These are phyloP conservation scores for Numenius arquata DNA, from an alignment of 2,113 vertebrate genomes.

Conservation along the genomic window DNA sequence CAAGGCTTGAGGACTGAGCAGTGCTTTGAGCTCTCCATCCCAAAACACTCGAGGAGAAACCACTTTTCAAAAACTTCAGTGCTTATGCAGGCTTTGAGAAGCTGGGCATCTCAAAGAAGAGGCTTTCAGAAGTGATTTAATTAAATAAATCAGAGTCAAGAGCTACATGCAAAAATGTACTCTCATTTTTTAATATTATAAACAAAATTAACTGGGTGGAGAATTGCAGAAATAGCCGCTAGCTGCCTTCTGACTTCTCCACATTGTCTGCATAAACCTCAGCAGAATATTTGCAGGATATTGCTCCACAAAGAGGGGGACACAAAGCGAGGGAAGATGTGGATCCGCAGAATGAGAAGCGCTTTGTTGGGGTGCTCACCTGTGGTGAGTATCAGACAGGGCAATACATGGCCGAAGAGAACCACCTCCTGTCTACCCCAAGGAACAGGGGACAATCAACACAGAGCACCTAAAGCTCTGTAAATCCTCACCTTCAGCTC, in stretches of 20 bases:
- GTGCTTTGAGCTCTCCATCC: neutral
- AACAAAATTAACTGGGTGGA: neutral
- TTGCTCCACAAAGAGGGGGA: neutral
- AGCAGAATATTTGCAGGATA: neutral
- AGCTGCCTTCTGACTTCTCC: neutral
- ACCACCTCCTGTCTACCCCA: rapidly evolving
- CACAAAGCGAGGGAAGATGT: neutral
- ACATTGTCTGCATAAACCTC: neutral
- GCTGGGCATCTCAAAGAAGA: neutral
- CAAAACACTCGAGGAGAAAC: rapidly evolving
- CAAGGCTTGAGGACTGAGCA: neutral
- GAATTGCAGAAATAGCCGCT: neutral
- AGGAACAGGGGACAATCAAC: neutral
- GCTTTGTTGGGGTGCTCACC: neutral
- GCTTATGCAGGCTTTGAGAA: neutral
- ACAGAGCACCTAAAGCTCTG: neutral
- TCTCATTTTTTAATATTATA: neutral
- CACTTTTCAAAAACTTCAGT: neutral
- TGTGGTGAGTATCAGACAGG: neutral
- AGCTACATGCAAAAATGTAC: neutral
- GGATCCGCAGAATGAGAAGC: neutral
- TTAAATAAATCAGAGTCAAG: neutral
- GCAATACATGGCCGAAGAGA: rapidly evolving
- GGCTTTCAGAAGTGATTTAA: neutral
- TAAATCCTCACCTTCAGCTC: neutral